Percentiles rank a stretch among this genome's conserved stretches.
These are phyloP conservation scores for Endomychus coccineus DNA, from an alignment of 2,888 invertebrate genomes.

Conservation along the genomic window DNA sequence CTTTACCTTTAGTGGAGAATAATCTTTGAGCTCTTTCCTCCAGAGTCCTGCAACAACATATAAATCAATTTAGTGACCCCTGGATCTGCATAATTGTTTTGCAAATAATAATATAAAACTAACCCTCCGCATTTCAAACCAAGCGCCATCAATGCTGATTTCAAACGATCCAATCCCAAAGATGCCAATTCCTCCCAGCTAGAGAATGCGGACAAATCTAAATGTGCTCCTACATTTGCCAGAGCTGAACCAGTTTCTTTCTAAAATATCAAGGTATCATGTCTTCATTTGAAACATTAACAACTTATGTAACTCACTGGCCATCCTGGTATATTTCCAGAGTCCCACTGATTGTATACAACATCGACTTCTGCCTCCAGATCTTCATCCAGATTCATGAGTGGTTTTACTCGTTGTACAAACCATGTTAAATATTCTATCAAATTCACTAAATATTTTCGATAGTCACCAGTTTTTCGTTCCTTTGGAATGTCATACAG, in stretches of 20 bases:
- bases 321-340: conserved; percentile 91
- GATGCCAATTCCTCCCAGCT: conserved; percentile 97
- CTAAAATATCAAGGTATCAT: conserved; percentile 40
- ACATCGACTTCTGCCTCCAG: conserved; percentile 70
- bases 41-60: too few species aligned
- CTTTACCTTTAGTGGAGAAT: conserved; percentile 92
- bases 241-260: conserved; percentile 92
- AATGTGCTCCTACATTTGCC: conserved; percentile 90
- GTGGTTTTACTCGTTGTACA: conserved; percentile 74
- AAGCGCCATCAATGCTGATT: conserved; percentile 93
- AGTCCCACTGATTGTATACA: conserved; percentile 82
- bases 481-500: conserved; percentile 92
- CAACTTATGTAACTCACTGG: conserved; percentile 61
- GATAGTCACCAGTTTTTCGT: conserved; percentile 79
- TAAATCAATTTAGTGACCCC: neutral
- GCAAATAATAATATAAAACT: conserved; percentile 18
- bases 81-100: neutral
- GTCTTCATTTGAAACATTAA: conserved; percentile 2
- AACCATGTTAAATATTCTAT: conserved; percentile 82
- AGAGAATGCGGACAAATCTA: conserved; percentile 96
- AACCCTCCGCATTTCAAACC: conserved; percentile 96
- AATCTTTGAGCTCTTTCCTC: conserved; percentile 95
- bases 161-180: conserved; percentile 91
- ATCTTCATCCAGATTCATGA: conserved; percentile 74
- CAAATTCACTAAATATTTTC: conserved; percentile 75